phyloP scores from a whole-genome alignment of 2,113 vertebrate genomes.

The Donacobius atricapilla region DNA sequence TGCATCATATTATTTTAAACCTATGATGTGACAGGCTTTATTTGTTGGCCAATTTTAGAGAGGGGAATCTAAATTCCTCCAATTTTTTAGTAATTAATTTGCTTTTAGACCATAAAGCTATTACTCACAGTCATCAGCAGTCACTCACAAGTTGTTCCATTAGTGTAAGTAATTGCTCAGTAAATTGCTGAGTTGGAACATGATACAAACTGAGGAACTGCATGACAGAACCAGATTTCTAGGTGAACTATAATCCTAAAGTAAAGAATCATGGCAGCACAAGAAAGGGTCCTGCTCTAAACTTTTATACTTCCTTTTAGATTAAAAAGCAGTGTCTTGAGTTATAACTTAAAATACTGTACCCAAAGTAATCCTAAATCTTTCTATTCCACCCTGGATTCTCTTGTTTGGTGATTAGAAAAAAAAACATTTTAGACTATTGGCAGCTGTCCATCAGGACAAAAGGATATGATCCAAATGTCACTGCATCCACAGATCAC shows the following conservation, averaged over 20 bases:
- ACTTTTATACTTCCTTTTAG: not conserved
- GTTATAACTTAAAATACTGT: not conserved
- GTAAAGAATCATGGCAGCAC: not conserved
- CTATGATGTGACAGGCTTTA: not conserved
- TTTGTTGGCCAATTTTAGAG: not conserved
- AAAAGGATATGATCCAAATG: not conserved
- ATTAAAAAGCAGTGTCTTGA: not conserved
- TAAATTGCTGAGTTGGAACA: not conserved
- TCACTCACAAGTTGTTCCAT: not conserved
- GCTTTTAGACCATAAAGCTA: not conserved
- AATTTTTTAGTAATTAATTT: not conserved
- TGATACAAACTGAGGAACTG: not conserved
- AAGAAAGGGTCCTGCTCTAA: not conserved
- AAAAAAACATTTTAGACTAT: not conserved
- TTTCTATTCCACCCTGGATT: not conserved
- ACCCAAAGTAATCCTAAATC: not conserved
- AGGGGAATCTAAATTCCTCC: not conserved
- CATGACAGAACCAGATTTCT: not conserved
- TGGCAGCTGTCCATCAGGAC: not conserved
- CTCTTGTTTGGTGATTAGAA: not conserved
- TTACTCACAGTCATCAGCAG: conserved; percentile 11
- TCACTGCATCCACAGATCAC: not conserved
- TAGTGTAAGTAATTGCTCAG: not conserved
- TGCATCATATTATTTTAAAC: not conserved
- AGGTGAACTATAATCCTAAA: not conserved